Conservation (phyloP, 2,888 invertebrate species). For the Acrocyrtus sp. region DNA sequence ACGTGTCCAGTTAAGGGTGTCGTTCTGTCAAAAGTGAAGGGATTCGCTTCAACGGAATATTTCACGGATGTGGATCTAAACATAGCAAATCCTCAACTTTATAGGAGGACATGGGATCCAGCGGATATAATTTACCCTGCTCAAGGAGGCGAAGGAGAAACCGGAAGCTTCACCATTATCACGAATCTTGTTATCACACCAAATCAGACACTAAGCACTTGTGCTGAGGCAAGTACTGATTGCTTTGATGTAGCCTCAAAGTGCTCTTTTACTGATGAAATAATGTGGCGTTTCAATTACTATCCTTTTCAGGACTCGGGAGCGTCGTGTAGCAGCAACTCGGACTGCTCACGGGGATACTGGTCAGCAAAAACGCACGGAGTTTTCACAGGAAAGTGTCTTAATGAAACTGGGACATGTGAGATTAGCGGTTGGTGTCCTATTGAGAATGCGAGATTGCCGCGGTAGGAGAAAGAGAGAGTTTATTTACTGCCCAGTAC, state of each 20-base stretch:
- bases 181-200: constrained; percentile 68
- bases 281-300: too few relatives aligned
- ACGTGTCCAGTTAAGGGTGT: constrained; percentile 38
- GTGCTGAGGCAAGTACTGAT: constrained; percentile 65
- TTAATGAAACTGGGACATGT: constrained; percentile 64
- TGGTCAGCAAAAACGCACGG: constrained; percentile 64
- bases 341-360: constrained; percentile 6
- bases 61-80: constrained; percentile 53
- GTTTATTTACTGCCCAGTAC: too few relatives aligned
- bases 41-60: constrained; percentile 66
- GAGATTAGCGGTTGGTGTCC: constrained; percentile 68
- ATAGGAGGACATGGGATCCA: constrained; percentile 60
- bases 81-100: constrained; percentile 51
- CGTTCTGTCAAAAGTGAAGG: constrained; percentile 69
- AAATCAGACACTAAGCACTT: constrained; percentile 66
- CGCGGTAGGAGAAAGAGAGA: too few relatives aligned
- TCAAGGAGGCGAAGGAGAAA: constrained; percentile 66
- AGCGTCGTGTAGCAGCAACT: too few relatives aligned
- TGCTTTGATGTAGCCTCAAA: background rate
- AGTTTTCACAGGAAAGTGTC: constrained; percentile 67
- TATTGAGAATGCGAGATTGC: constrained; percentile 64
- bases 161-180: constrained; percentile 67
- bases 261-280: too few relatives aligned
- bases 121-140: constrained; percentile 67
- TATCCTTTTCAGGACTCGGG: too few relatives aligned